Base-by-base conservation (phyloP, 2,113 vertebrate genomes). In the Elephas maximus region DNA sequence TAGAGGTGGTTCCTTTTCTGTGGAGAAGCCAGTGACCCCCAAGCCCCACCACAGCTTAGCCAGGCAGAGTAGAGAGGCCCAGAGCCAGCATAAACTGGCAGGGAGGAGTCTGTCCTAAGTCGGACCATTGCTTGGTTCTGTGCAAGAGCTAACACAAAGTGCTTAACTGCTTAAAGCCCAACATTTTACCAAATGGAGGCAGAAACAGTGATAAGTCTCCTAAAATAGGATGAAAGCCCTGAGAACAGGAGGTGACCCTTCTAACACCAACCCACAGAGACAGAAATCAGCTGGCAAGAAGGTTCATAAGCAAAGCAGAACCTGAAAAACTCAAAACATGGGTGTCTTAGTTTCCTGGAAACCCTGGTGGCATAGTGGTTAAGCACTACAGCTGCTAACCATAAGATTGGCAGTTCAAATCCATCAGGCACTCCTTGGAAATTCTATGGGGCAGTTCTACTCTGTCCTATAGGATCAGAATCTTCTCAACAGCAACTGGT, bases 1-100 rank as follows among this genome's bases (percentile, higher is more conserved):
- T 20, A 6, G 60, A 85, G 83, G 63, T 74, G 53, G 60, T 51
- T 65, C 62, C 86, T 83, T 88, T 89, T 69, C 79, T 37, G 28
- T 53, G 18, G 82, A 69, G 15, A 62, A 51, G 48, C 51, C 28
- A 28, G 51, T 41, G 41, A n/a, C 4, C 63, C 11, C 51, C 45
- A 24, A 65, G 23, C 63, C 63, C 8, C 63, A 65, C 63, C 8
- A 65, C 63, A 74, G 26, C 7, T 26, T 0, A 0, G 44, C 60
- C 2, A n/a, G 26, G 63, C 60, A 69, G 37, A 60, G 21, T 77
- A 62, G 44, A 41, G 53, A 73, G n/a, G 77, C 21, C 17, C 26
- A 37, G 74, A 37, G 53, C 6, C 57, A 21, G 37, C 14, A 2
- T 24, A 4, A 48, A 24, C 53, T 48, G 81, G 69, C 0, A 14